Base-by-base conservation (phyloP, 2,797 vertebrate species). In the Pseudopleuronectes americanus region DNA sequence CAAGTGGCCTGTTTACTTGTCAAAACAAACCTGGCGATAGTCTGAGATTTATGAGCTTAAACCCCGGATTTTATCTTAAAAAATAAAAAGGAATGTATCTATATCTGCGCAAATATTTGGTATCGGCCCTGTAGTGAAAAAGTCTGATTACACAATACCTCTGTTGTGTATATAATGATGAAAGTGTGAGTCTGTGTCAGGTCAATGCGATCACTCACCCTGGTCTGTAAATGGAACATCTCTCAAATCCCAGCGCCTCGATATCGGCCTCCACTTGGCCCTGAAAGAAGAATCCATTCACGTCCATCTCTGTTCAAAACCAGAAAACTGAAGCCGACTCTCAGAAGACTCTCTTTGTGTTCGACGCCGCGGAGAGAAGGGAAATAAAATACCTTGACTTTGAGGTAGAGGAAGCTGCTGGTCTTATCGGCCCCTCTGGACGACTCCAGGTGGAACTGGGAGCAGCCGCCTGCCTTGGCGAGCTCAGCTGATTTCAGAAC, bases 401-500 rank as follows among this genome's bases (percentile, higher is more conserved):
- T 91, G 16, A 95, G 85, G 72, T 95, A 96, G 53, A 96, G 92
- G 72, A 96, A 92, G 74, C 47, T 76, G 82, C 94, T 96, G 67
- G 58, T 83, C 86, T 94, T 94, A 64, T 96, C 88, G 0, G 95
- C 95, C 57, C 92, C 93, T 82, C 91, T 93, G 13, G 95, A 93
- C 0, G 96, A 96, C 77, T 95, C 84, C 74, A 98, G 88, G 86
- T 95, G 94, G 54, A 97, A 98, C 72, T 97, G 96, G 3, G 85
- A 76, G 84, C 96, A 96, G n/a, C 96, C 96, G 63, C 95, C 97
- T 1, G 95, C 90, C 74, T 95, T 96, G 9, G 96, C 95, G 0
- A 97, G 91, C 81, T 96, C 93, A 0, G 97, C 96, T 10, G 96
- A 95, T 77, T 96, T 96, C 9, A 97, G 83, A 4, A 97, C 93